Evolutionary conservation across 1,140 invertebrate species (phyloP), one percentile per base, ranked within the genome.

Genomic region (Pachypeltis micranthus): DNA sequence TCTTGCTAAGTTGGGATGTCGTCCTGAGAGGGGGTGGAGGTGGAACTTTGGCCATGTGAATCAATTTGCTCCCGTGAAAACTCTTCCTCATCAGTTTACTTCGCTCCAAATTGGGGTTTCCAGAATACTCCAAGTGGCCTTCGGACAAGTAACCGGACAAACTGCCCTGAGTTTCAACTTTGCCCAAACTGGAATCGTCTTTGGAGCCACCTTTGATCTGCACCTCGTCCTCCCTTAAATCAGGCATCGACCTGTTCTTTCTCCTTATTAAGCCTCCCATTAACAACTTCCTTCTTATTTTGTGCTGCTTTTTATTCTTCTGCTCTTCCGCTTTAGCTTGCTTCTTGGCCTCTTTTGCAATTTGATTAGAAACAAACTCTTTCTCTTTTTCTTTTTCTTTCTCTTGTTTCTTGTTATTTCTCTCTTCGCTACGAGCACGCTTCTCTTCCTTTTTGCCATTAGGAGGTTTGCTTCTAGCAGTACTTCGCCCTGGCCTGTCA

Each of bases 231-330:
- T 86, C 83, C 1, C 90, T 83, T 19, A 94, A 75, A 78, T 94
- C 91, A 0, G 91, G 91, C 87, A 94, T 90, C 63, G 89, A 92
- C 65, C 90, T 77, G 72, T 94, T 94, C 74, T 93, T 94, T 28
- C 90, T 78, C 66, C 85, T 81, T 29, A 93, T 92, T 59, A 93
- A 76, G 1, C 90, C 90, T 25, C 91, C 90, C 90, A 93, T 92
- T 1, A 94, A 70, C 0, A 93, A 70, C 74, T 93, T 93, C 71
- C 90, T 79, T 26, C 90, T 76, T 44, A 94, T 91, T 75, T 91
- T 92, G 71, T 93, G 91, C 71, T 93, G 91, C 68, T 93, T 94
- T 70, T 93, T 93, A 16, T 83, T 84, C 69, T 89, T 88, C 59
- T 81, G 79, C 64, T 89, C 86, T 68, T 79, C 76, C 34, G 81